These are phyloP conservation scores for Epinephelus moara DNA, from an alignment of 2,113 vertebrate genomes.

Conservation along the genomic window DNA sequence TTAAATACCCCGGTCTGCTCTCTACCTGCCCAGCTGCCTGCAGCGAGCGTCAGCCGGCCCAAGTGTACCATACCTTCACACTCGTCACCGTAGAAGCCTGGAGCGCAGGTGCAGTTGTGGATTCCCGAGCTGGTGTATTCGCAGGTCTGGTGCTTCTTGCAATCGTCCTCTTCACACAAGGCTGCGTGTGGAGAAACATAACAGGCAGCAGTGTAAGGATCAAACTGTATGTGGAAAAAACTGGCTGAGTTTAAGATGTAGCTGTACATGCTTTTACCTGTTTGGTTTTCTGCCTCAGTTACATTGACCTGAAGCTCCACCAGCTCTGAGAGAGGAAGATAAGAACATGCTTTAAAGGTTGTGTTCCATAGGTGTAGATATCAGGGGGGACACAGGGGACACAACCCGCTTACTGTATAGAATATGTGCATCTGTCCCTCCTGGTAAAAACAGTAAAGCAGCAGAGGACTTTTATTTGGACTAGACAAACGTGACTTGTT, in stretches of 20 bases:
- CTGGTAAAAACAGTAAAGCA: too few species aligned
- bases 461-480: too few species aligned
- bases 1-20: constrained; percentile 60
- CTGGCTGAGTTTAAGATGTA: constrained; percentile 12
- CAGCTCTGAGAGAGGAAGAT: constrained; percentile 72
- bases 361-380: too few species aligned
- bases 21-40: constrained; percentile 66
- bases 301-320: constrained; percentile 69
- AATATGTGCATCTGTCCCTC: too few species aligned
- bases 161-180: constrained; percentile 77
- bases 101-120: constrained; percentile 86
- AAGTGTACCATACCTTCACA: constrained; percentile 83
- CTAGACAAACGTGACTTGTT: too few species aligned
- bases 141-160: constrained; percentile 80
- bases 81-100: constrained; percentile 85
- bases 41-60: constrained; percentile 28
- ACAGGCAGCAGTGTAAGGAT: constrained; percentile 5
- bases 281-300: constrained; percentile 76
- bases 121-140: constrained; percentile 78
- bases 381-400: too few species aligned
- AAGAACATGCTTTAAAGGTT: constrained; percentile 6
- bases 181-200: constrained; percentile 21
- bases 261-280: constrained; percentile 72
- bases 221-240: not conserved
- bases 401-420: too few species aligned